Conservation (phyloP, 2,888 invertebrate genomes). For the Eremobia ochroleuca region DNA sequence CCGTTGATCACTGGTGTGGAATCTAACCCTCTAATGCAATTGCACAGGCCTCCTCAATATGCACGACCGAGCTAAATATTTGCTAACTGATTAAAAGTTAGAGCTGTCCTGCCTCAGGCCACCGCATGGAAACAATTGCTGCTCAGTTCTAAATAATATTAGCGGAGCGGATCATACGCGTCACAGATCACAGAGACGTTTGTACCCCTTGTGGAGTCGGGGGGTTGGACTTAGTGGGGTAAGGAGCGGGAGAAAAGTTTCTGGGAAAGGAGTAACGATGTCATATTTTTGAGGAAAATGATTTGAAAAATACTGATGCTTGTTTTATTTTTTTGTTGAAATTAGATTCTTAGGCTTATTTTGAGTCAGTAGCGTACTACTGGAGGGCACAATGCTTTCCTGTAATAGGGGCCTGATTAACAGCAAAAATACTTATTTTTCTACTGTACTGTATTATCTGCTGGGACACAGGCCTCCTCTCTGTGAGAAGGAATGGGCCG, state of each 20-base stretch:
- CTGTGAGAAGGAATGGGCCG: too few relatives aligned
- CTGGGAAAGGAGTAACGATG: background rate
- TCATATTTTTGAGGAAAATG: too few relatives aligned
- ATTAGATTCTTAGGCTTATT: background rate
- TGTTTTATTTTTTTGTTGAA: background rate
- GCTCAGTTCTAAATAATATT: slow-evolving; percentile 87
- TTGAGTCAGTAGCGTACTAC: background rate
- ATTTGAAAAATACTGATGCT: background rate
- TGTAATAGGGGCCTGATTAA: background rate
- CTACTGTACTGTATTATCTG: too few relatives aligned
- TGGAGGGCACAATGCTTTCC: background rate
- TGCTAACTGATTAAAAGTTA: slow-evolving; percentile 90
- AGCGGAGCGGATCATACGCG: slow-evolving; percentile 84
- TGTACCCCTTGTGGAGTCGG: slow-evolving; percentile 61
- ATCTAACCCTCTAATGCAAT: slow-evolving; percentile 85
- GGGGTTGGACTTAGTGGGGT: slow-evolving; percentile 48
- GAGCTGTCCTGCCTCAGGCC: slow-evolving; percentile 84
- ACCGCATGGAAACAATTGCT: slow-evolving; percentile 83
- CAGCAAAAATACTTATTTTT: too few relatives aligned
- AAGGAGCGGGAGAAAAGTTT: background rate
- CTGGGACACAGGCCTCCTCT: too few relatives aligned
- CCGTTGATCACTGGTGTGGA: slow-evolving; percentile 80
- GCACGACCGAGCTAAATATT: slow-evolving; percentile 85
- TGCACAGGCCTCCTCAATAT: slow-evolving; percentile 89
- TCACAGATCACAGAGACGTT: slow-evolving; percentile 84